Base-by-base conservation (phyloP, 2,797 vertebrate species). In the Acanthis flammea region DNA sequence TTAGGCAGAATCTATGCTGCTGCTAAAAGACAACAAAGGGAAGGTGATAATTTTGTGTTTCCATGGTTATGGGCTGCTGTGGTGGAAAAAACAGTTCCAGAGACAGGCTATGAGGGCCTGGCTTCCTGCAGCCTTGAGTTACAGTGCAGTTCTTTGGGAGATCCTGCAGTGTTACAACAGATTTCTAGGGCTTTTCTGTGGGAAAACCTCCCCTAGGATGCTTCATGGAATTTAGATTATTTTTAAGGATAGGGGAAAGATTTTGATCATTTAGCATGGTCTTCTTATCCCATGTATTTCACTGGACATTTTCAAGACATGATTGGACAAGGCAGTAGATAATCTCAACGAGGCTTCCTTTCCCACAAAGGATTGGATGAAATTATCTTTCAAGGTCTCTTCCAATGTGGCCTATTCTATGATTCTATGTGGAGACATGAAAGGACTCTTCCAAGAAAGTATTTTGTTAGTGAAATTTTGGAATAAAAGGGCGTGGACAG, bases 41-140 rank as follows among this genome's bases (percentile, higher is more conserved):
- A 50, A 81, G 22, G 66, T 19, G 23, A 10, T 22, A 55, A 78
- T 87, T 81, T 84, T 68, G 21, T 72, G 33, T 86, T 92, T 94
- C 67, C 41, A 21, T 33, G 31, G 39, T 39, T 93, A 37, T 90
- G 74, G 19, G 39, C 28, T 90, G 47, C 33, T 66, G 33, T 0
- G 3, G n/a, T 53, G 5, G n/a, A 53, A 73, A 71, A 91, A 75
- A 2, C 7, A 50, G 4, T 16, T 83, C 25, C n/a, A 28, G 37
- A 85, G 23, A 10, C 2, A 27, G 13, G 4, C 11, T 61, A 5
- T 0, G 7, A 47, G 19, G 50, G 31, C 16, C 2, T 42, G 33
- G 5, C n/a, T 88, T 65, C 51, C 22, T 72, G 7, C 7, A 45
- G 18, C 10, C 19, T 53, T 37, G 23, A 86, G 30, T 5, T 54